These are phyloP conservation scores for Vultur gryphus DNA, from an alignment of 2,797 vertebrate genomes.

Conservation along the genomic window DNA sequence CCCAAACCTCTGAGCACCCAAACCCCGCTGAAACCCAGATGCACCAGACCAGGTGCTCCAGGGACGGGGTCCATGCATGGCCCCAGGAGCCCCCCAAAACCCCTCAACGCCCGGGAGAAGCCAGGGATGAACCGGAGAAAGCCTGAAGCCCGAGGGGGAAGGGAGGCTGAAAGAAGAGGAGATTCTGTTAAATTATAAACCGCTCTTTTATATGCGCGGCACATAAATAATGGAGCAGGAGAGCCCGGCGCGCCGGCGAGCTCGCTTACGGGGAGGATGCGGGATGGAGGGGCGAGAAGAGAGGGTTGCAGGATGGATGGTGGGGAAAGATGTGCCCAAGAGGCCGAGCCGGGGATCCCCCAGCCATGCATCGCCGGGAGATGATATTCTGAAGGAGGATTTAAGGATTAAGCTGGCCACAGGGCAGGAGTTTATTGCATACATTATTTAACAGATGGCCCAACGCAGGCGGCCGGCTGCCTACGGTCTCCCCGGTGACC, in stretches of 20 bases:
- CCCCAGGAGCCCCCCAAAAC: background rate
- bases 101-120: background rate
- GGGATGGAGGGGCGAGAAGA: background rate
- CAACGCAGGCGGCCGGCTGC: background rate
- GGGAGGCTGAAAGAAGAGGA: slow-evolving; percentile 39
- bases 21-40: background rate
- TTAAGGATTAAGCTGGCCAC: slow-evolving; percentile 38
- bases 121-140: background rate
- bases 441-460: slow-evolving; percentile 58
- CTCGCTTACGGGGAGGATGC: background rate
- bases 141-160: background rate
- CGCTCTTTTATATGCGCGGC: background rate
- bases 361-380: rapidly evolving
- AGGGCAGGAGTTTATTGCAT: slow-evolving; percentile 20
- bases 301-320: background rate
- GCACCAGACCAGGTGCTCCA: rapidly evolving
- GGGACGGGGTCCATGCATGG: rapidly evolving
- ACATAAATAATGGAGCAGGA: slow-evolving; percentile 48
- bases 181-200: slow-evolving; percentile 25
- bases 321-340: background rate
- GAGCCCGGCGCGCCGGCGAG: background rate
- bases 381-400: slow-evolving; percentile 29
- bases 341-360: background rate
- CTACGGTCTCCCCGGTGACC: slow-evolving; percentile 36
- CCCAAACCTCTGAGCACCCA: background rate